Conservation (phyloP, 2,797 vertebrate species). For the Malacoraja senta region DNA sequence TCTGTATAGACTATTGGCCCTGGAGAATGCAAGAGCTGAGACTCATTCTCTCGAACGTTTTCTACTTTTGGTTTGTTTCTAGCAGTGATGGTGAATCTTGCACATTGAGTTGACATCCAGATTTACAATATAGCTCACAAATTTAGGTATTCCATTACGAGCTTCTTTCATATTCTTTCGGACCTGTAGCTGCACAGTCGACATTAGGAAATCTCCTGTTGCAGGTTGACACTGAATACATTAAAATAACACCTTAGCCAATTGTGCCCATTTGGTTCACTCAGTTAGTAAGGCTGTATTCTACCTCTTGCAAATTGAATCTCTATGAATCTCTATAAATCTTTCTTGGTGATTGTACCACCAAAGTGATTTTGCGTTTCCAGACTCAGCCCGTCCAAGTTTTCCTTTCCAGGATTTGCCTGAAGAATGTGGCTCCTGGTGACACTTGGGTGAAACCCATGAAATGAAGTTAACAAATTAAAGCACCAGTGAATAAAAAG, state of each 20-base stretch:
- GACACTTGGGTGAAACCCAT: neutral
- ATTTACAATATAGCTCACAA: neutral
- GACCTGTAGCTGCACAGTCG: neutral
- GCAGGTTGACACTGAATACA: neutral
- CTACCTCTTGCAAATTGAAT: neutral
- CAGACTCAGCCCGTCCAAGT: neutral
- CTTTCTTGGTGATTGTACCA: neutral
- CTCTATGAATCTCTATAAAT: neutral
- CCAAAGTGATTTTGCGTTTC: neutral
- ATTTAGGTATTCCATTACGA: neutral
- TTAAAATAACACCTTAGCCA: neutral
- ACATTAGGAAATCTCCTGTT: neutral
- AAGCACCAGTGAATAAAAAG: neutral
- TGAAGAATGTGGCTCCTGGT: neutral
- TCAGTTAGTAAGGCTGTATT: neutral
- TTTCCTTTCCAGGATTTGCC: slow-evolving; percentile 5
- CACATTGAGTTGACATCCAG: neutral
- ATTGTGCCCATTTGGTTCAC: neutral
- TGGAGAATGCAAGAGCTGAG: neutral
- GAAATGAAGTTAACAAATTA: neutral
- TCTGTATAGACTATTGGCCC: neutral
- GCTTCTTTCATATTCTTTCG: too few relatives aligned
- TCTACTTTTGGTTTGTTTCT: neutral
- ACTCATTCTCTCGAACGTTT: neutral
- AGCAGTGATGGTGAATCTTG: neutral